phyloP scores from a whole-genome alignment of 2,113 vertebrate genomes.

The Etheostoma spectabile region DNA sequence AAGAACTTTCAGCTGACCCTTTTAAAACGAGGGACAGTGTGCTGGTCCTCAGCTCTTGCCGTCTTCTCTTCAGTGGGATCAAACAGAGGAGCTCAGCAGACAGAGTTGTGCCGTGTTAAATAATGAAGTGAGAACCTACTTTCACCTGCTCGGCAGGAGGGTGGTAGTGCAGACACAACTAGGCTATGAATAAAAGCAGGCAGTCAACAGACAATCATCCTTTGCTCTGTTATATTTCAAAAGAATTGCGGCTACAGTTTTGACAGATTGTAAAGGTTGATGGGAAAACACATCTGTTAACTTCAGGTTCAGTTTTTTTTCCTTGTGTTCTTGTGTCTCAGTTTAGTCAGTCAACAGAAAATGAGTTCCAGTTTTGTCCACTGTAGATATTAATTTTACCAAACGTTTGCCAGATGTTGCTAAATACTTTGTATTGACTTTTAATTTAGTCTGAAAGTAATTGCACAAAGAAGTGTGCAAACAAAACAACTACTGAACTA shows the following conservation, averaged over 20 bases:
- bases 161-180: background rate
- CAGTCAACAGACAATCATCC: background rate
- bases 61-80: background rate
- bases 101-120: conserved; percentile 26
- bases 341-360: background rate
- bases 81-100: conserved; percentile 12
- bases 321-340: background rate
- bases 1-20: background rate
- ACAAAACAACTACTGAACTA: background rate
- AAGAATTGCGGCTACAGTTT: background rate
- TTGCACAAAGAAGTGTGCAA: background rate
- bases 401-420: background rate
- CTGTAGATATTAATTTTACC: background rate
- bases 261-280: background rate
- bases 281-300: background rate
- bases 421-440: background rate
- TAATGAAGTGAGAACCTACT: conserved; percentile 39
- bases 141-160: conserved; percentile 25
- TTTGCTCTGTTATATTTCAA: background rate
- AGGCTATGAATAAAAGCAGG: background rate
- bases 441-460: background rate
- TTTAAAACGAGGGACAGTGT: background rate
- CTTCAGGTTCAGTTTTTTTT: background rate
- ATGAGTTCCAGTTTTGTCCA: background rate
- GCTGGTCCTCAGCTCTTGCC: background rate